Evolutionary conservation across 2,888 invertebrate species (phyloP).

Genomic region (Pteria penguin): DNA sequence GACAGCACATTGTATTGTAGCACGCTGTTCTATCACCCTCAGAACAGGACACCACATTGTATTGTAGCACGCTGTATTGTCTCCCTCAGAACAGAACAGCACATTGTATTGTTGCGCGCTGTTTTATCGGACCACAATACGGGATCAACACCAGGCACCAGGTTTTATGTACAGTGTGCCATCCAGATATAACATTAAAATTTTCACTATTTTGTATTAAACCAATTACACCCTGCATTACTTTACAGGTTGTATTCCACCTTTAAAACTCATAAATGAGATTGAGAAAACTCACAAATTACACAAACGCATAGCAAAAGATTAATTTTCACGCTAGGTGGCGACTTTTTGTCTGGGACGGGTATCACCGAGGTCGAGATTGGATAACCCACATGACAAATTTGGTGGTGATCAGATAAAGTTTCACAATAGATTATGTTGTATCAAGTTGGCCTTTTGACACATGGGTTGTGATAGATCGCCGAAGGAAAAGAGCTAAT

Average conservation of each 20-base stretch:
- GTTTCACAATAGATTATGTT: background rate
- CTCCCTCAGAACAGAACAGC: too few relatives aligned
- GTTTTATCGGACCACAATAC: too few relatives aligned
- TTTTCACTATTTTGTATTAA: too few relatives aligned
- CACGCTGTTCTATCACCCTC: too few relatives aligned
- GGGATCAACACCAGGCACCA: too few relatives aligned
- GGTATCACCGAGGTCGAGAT: background rate
- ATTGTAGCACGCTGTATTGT: too few relatives aligned
- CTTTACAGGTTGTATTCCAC: background rate
- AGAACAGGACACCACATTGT: too few relatives aligned
- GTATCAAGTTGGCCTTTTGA: slow-evolving; percentile 7
- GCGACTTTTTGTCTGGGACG: slow-evolving; percentile 1
- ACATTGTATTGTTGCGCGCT: too few relatives aligned
- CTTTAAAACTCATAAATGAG: background rate
- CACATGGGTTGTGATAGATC: background rate
- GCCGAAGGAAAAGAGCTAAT: background rate
- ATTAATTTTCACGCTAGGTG: background rate
- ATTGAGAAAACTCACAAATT: background rate
- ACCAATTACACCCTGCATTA: too few relatives aligned
- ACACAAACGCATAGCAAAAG: background rate
- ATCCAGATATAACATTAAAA: too few relatives aligned
- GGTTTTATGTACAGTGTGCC: too few relatives aligned
- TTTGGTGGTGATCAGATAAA: background rate
- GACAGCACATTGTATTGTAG: too few relatives aligned
- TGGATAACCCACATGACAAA: slow-evolving; percentile 10